phyloP scores from a whole-genome alignment of 2,797 vertebrate species.

The Malacoctenus gilli region DNA sequence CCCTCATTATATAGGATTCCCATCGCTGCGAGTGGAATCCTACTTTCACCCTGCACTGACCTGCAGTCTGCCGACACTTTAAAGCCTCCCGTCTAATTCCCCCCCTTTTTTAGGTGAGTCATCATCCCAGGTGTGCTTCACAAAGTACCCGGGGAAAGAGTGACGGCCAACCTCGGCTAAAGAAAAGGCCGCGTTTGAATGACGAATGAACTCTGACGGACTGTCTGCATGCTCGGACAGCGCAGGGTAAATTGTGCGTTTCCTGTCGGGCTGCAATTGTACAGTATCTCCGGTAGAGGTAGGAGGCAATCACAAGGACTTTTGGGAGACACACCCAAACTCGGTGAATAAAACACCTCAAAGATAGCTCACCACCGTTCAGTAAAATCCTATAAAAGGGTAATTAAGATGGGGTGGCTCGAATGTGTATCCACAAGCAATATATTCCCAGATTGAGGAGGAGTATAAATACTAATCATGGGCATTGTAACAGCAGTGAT shows the following conservation, averaged over 20 bases:
- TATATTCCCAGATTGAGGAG: conserved; percentile 7
- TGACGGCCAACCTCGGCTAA: conserved; percentile 41
- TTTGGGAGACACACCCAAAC: conserved; percentile 40
- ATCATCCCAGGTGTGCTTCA: conserved; percentile 67
- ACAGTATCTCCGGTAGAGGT: conserved; percentile 28
- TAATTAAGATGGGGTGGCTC: conserved; percentile 9
- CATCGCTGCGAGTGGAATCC: conserved; percentile 16
- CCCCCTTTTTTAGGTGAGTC: conserved; percentile 60
- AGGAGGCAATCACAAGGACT: conserved; percentile 29
- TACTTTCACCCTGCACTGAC: conserved; percentile 48
- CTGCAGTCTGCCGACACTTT: conserved; percentile 30
- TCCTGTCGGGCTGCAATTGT: conserved; percentile 47
- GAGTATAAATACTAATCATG: conserved; percentile 39
- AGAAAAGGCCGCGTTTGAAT: conserved; percentile 48
- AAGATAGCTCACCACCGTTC: conserved; percentile 23
- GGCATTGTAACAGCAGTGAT: conserved; percentile 2
- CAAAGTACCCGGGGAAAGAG: conserved; percentile 48
- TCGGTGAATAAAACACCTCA: conserved; percentile 10
- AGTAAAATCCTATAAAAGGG: conserved; percentile 2
- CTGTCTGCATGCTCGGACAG: conserved; percentile 54
- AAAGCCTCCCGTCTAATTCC: conserved; percentile 28
- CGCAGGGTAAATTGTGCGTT: conserved; percentile 49
- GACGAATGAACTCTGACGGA: conserved; percentile 66
- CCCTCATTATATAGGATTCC: conserved; percentile 16
- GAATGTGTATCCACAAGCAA: conserved; percentile 8